These are phyloP conservation scores for Hirundo rustica DNA, from an alignment of 2,797 vertebrate species.

Conservation along the genomic window DNA sequence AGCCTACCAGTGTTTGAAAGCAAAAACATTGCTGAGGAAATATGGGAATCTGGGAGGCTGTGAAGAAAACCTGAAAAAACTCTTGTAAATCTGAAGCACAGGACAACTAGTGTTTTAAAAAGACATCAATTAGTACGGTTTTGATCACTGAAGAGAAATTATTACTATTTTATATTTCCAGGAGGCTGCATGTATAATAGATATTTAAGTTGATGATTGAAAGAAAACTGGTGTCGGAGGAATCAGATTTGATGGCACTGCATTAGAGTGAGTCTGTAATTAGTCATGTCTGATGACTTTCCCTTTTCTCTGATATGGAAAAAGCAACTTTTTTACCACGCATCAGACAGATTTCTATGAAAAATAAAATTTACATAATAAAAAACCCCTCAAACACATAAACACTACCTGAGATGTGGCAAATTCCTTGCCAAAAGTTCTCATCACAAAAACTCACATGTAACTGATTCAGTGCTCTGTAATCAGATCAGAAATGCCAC, in stretches of 20 bases:
- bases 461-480: not conserved
- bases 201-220: not conserved
- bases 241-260: not conserved
- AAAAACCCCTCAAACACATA: fast-evolving
- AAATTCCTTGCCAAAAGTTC: not conserved
- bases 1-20: not conserved
- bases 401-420: fast-evolving
- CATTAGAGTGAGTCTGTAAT: not conserved
- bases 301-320: not conserved
- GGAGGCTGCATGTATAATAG: not conserved
- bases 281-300: not conserved
- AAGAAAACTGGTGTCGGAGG: not conserved
- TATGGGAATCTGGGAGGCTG: not conserved
- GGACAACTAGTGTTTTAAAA: not conserved
- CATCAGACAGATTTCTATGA: not conserved
- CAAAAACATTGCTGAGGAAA: not conserved
- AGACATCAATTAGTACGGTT: not conserved
- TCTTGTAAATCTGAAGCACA: not conserved
- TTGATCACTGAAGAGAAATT: not conserved
- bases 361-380: not conserved
- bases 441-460: not conserved
- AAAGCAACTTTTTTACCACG: not conserved
- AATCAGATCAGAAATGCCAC: not conserved
- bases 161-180: not conserved
- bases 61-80: not conserved